Base-by-base conservation (phyloP, 53 echinoderm and acorn worm genomes). In the Patiria pectinifera region DNA sequence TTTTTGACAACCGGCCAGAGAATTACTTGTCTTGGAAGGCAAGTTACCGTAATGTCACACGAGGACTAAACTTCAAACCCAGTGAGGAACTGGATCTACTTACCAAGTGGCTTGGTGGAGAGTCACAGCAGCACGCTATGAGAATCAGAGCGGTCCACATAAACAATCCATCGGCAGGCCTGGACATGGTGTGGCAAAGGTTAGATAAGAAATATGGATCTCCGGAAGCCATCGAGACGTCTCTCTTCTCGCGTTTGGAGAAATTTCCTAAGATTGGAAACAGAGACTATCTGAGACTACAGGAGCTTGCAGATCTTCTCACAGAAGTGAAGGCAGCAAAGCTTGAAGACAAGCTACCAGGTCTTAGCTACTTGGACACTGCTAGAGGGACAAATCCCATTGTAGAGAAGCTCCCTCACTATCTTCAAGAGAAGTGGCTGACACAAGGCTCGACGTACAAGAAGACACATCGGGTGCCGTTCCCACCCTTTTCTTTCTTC, bases 21-120 rank as follows among this genome's bases (percentile, higher is more conserved):
- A 92, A 91, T 77, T 94, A 92, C 63, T 14, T 88, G 11, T 59
- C 89, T 19, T 92, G 92, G 94, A 92, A 94, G 7, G 88, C 89
- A 10, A 76, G 89, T 26, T 94, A 89, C 71, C 19, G 59, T 25
- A 92, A 94, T 24, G 89, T 92, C 6, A 94, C 61, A 1, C 88
- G 75, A 78, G 92, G 92, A 25, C 53, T 83, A 2, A 78, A 89
- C 76, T 14, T 92, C 3, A 82, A 76, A 9, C 91, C 86, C 19
- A 92, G 92, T 25, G 94, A 94, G 53, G 85, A 95, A 60, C 89
- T 85, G 16, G 93, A 92, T 43, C 86, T 95, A 22, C 71, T 95
- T 5, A 84, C 89, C 12, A 95, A 84, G 16, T 92, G 92, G 89
- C 80, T 89, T n/a, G 91, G 94, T 48, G 87, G 69, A 53, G 81